phyloP scores from a whole-genome alignment of 2,797 vertebrate genomes.

The Malacoraja senta region DNA sequence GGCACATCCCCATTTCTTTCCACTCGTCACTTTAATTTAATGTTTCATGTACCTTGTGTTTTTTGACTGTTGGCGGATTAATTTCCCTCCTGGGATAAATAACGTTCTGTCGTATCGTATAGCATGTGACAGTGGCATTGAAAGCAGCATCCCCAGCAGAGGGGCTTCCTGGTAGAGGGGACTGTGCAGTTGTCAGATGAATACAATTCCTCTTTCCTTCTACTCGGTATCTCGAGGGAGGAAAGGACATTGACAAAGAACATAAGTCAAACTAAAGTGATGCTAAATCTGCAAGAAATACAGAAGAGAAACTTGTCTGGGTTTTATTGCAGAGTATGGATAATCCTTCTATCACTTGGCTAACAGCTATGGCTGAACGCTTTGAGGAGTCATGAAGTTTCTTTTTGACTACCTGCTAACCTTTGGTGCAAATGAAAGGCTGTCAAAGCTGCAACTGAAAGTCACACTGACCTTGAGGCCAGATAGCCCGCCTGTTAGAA shows the following conservation, averaged over 20 bases:
- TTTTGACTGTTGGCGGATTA: too few relatives aligned
- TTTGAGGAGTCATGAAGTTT: background rate
- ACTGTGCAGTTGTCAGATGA: too few relatives aligned
- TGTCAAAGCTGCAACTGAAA: background rate
- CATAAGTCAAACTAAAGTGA: background rate
- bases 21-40: too few relatives aligned
- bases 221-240: background rate
- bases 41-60: too few relatives aligned
- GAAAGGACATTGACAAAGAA: background rate
- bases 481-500: background rate
- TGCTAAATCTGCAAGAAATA: background rate
- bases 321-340: too few relatives aligned
- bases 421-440: background rate
- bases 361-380: background rate
- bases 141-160: background rate
- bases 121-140: background rate
- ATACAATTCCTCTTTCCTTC: background rate
- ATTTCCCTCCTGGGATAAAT: too few relatives aligned
- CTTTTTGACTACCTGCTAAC: background rate
- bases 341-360: background rate
- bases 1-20: too few relatives aligned
- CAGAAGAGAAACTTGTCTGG: background rate
- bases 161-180: background rate
- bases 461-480: background rate
- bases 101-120: too few relatives aligned